Conservation (phyloP, 2,113 vertebrate species). For the Tympanuchus pallidicinctus region DNA sequence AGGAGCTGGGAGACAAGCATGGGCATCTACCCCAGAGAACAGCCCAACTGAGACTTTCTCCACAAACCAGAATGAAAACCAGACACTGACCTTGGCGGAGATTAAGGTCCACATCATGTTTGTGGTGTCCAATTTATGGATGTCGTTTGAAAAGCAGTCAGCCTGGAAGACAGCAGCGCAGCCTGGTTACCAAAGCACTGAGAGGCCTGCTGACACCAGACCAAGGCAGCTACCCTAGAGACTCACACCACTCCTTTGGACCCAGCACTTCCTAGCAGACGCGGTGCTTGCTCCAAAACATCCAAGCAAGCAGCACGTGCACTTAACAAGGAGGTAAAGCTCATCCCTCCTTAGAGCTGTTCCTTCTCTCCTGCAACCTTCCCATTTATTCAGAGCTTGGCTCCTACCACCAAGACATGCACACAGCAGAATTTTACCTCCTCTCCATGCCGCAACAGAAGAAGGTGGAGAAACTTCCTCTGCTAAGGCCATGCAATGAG, state of each 20-base stretch:
- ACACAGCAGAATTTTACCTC: not conserved
- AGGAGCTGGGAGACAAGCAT: not conserved
- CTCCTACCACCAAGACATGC: not conserved
- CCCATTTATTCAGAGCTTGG: not conserved
- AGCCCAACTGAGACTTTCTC: not conserved
- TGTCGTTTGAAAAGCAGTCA: conserved; percentile 99
- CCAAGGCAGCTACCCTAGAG: not conserved
- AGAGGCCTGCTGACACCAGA: not conserved
- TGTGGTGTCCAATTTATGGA: conserved; percentile 94
- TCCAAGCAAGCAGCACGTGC: not conserved
- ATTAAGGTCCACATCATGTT: conserved; percentile 94
- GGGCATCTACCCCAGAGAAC: not conserved
- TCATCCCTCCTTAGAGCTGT: not conserved
- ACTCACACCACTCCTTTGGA: not conserved
- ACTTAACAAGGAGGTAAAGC: not conserved
- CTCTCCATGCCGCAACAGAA: not conserved
- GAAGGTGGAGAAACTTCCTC: not conserved
- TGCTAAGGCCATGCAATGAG: not conserved
- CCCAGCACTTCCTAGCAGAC: not conserved
- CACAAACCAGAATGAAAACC: not conserved
- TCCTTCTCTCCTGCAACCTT: not conserved
- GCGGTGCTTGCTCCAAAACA: not conserved
- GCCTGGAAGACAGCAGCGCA: conserved; percentile 80
- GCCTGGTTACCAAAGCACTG: not conserved
- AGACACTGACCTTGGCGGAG: conserved; percentile 88